Evolutionary conservation across 2,888 invertebrate genomes (phyloP).

Genomic region (Selenia dentaria): DNA sequence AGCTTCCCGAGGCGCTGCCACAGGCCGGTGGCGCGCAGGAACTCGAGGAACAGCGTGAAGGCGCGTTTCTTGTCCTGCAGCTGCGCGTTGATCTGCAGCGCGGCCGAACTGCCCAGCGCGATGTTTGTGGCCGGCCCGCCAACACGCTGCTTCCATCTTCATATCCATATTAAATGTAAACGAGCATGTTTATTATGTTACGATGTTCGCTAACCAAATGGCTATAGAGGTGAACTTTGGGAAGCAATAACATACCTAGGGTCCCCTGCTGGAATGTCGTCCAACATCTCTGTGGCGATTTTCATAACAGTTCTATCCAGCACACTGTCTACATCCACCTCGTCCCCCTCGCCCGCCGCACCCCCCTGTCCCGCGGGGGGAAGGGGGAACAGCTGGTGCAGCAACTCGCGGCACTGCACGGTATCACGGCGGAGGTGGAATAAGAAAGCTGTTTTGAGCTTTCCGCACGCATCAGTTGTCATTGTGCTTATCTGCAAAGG

Average conservation of each 20-base stretch:
- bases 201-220: no score
- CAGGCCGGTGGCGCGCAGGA: constrained; percentile 88
- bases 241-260: constrained; percentile 67
- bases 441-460: constrained; percentile 91
- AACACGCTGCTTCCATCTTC: constrained; percentile 62
- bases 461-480: constrained; percentile 65
- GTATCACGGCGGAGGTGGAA: constrained; percentile 87
- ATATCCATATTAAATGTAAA: background rate
- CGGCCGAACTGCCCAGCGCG: constrained; percentile 88
- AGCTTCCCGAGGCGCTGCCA: constrained; percentile 85
- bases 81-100: constrained; percentile 94
- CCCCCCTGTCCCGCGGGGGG: constrained; percentile 5
- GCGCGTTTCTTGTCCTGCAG: constrained; percentile 95
- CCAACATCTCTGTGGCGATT: constrained; percentile 91
- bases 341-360: background rate
- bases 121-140: constrained; percentile 58
- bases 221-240: no score
- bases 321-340: constrained; percentile 52
- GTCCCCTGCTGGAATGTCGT: constrained; percentile 95
- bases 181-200: background rate
- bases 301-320: constrained; percentile 64
- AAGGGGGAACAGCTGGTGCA: constrained; percentile 56
- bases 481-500: constrained; percentile 54
- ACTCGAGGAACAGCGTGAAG: constrained; percentile 89
- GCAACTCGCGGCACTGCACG: constrained; percentile 43